These are phyloP conservation scores for Rana temporaria DNA, from an alignment of 2,113 vertebrate species.

Conservation along the genomic window DNA sequence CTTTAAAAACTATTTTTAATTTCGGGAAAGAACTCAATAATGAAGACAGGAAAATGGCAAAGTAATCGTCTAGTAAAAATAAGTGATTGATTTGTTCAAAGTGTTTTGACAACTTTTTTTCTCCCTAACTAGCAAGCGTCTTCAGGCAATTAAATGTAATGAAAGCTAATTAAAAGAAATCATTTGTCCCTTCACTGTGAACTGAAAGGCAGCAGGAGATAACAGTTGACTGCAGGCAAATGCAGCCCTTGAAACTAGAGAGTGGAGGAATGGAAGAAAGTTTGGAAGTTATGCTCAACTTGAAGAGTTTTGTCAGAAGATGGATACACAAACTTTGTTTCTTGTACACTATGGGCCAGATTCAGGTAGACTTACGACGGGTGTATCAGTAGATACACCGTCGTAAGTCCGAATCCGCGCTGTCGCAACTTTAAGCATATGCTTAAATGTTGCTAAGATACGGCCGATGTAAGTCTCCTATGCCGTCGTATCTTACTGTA, in stretches of 20 bases:
- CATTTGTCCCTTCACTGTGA: slow-evolving; percentile 16
- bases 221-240: slow-evolving; percentile 29
- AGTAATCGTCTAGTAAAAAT: slow-evolving; percentile 22
- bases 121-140: slow-evolving; percentile 4
- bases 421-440: too few species aligned
- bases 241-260: neutral
- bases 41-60: neutral
- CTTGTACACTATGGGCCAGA: too few species aligned
- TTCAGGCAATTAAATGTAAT: slow-evolving; percentile 46
- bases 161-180: slow-evolving; percentile 52
- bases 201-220: slow-evolving; percentile 19
- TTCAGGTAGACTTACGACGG: too few species aligned
- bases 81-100: slow-evolving; percentile 39
- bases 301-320: too few species aligned
- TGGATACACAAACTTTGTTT: too few species aligned
- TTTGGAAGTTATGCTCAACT: neutral
- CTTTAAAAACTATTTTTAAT: too few species aligned
- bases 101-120: slow-evolving; percentile 46
- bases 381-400: too few species aligned
- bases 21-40: neutral
- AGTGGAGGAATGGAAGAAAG: neutral
- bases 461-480: too few species aligned
- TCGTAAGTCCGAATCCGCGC: too few species aligned
- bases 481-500: too few species aligned
- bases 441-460: too few species aligned